A percentile compares a stretch with the other conserved stretches of the same genome.
phyloP scores from a whole-genome alignment of 1,140 invertebrate genomes.

The Stegodyphus mimosarum region DNA sequence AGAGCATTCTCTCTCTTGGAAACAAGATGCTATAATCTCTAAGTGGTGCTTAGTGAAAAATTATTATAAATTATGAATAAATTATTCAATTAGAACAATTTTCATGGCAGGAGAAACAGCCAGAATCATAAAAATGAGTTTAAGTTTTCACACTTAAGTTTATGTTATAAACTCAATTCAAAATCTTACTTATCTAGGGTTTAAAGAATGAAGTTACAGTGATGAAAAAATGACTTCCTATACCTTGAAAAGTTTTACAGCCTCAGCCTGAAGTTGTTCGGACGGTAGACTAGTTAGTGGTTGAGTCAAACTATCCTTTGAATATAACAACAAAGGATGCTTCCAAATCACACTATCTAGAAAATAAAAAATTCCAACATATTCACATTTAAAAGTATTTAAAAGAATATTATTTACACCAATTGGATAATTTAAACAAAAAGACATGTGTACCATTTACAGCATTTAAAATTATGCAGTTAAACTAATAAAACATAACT shows the following conservation, averaged over 20 bases:
- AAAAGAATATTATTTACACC: not conserved
- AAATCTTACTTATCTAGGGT: too few species aligned
- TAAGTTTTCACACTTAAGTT: too few species aligned
- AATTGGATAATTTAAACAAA: too few species aligned
- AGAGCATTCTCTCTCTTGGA: too few species aligned
- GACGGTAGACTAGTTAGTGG: constrained; percentile 88
- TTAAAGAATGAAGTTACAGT: too few species aligned
- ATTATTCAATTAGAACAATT: too few species aligned
- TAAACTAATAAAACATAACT: not conserved
- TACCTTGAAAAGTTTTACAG: constrained; percentile 90
- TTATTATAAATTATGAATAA: too few species aligned
- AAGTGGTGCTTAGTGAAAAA: too few species aligned
- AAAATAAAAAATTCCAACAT: not conserved
- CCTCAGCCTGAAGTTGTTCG: constrained; percentile 86
- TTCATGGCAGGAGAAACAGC: too few species aligned
- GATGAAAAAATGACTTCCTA: not conserved
- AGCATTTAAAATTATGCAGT: not conserved
- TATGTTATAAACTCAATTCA: too few species aligned
- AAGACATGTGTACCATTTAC: not conserved
- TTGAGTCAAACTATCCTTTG: constrained; percentile 87
- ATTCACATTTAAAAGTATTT: not conserved
- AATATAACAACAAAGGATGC: constrained; percentile 89
- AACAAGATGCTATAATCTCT: too few species aligned
- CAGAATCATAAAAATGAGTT: too few species aligned
- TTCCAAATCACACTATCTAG: constrained; percentile 77